Evolutionary conservation across 2,113 vertebrate genomes (phyloP), one percentile per base, ranked within the genome.

Genomic region (Lepus timidus): DNA sequence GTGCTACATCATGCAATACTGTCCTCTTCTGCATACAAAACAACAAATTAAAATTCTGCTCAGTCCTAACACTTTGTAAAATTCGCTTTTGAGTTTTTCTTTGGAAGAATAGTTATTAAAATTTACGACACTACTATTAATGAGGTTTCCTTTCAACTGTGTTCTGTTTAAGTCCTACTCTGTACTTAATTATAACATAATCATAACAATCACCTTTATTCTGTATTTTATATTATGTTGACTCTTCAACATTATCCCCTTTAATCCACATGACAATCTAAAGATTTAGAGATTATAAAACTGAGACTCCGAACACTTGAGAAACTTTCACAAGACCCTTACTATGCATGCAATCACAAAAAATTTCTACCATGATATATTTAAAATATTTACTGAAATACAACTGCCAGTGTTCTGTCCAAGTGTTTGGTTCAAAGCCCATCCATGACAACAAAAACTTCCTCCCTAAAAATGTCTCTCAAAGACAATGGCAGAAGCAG

Each of bases 201-300:
- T 82, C 62, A 20, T 52, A 87, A 80, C 20, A 90, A 91, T 19
- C 79, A 31, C 68, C 61, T 91, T 95, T 75, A 84, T 67, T 93
- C 85, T 84, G 31, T 16, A 87, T 65, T 76, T 95, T 68, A 70
- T 68, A 58, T 58, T 71, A 76, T 62, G 61, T 27, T 85, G 20
- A 79, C 19, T 36, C 3, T 64, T 95, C 25, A 82, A 71, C 20
- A 65, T 78, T 92, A 85, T 58, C 29, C 93, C 78, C 62, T 92
- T 95, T 88, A 88, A 90, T 71, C 39, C 23, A 61, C 52, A 61
- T 16, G 80, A 70, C 33, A 92, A 61, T 74, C 36, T 85, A 90
- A 92, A 49, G 55, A 92, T 91, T 91, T 73, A 81, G 29, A 95
- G 29, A 86, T 78, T 25, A 86, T 78, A 25, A 91, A 93, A 67